These are phyloP conservation scores for Brachionus koreanus DNA, from an alignment of 1,140 invertebrate species.

Conservation along the genomic window DNA sequence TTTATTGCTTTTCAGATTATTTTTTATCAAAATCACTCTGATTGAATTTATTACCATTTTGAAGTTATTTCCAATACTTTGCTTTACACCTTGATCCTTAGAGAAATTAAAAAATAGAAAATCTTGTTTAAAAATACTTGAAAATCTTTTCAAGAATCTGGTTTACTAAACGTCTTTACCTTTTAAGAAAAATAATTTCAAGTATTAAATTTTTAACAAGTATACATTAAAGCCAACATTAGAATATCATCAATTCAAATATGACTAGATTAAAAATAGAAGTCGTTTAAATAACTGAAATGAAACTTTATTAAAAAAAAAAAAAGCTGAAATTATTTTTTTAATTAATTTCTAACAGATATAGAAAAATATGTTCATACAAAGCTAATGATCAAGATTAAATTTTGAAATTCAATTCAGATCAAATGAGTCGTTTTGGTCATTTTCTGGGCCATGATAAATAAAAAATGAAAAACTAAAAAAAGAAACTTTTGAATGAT, in stretches of 20 bases:
- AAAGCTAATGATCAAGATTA: background rate
- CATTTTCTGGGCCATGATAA: background rate
- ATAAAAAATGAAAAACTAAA: background rate
- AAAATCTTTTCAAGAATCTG: background rate
- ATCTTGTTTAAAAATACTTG: background rate
- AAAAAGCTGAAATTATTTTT: background rate
- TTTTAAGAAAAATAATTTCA: background rate
- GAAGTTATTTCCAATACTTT: background rate
- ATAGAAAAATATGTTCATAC: background rate
- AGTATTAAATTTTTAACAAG: background rate
- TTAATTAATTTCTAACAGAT: background rate
- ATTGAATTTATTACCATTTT: background rate
- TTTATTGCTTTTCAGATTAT: background rate
- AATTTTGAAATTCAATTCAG: conserved; percentile 4
- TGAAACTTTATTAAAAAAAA: background rate
- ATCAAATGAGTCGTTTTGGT: conserved; percentile 34
- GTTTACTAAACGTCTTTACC: background rate
- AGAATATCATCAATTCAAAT: too few species aligned
- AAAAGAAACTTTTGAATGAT: background rate
- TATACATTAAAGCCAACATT: too few species aligned
- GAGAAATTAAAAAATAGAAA: background rate
- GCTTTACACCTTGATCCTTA: background rate
- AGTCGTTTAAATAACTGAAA: background rate
- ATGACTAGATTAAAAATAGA: background rate
- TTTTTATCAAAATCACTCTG: background rate